These are phyloP conservation scores for Diarsia mendica DNA, from an alignment of 2,888 invertebrate species.

Conservation along the genomic window DNA sequence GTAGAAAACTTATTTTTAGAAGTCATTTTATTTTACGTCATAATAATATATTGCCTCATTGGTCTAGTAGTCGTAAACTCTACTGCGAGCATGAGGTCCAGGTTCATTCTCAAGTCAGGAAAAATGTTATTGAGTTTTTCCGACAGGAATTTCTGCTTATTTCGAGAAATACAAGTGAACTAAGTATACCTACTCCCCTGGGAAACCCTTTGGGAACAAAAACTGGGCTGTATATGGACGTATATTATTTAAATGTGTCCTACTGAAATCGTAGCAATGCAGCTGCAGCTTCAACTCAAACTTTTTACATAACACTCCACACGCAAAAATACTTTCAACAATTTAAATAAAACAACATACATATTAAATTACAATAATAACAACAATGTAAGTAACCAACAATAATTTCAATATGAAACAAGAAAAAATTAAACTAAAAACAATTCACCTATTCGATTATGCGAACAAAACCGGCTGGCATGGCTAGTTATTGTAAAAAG, in stretches of 20 bases:
- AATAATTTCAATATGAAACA: slow-evolving; percentile 44
- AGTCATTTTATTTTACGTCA: not conserved
- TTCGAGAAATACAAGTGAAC: not conserved
- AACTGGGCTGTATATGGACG: not conserved
- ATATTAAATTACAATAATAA: slow-evolving; percentile 47
- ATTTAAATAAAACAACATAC: slow-evolving; percentile 20
- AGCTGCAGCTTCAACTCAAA: slow-evolving; percentile 6
- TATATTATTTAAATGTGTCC: not conserved
- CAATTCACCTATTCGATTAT: slow-evolving; percentile 64
- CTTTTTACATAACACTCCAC: slow-evolving; percentile 1
- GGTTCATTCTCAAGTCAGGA: not conserved
- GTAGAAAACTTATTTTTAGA: not conserved
- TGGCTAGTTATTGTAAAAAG: slow-evolving; percentile 78
- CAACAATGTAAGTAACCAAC: slow-evolving; percentile 38
- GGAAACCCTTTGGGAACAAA: not conserved
- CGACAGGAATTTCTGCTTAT: not conserved
- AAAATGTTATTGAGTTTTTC: not conserved
- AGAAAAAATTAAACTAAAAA: slow-evolving; percentile 50
- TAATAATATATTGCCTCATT: not conserved
- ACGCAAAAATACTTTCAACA: not conserved
- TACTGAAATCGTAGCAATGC: not conserved
- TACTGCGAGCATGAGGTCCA: not conserved
- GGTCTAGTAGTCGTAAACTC: not conserved
- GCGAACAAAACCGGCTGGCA: slow-evolving; percentile 65
- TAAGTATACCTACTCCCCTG: not conserved